Conservation (phyloP, 2,113 vertebrate species). For the Chrysemys picta region DNA sequence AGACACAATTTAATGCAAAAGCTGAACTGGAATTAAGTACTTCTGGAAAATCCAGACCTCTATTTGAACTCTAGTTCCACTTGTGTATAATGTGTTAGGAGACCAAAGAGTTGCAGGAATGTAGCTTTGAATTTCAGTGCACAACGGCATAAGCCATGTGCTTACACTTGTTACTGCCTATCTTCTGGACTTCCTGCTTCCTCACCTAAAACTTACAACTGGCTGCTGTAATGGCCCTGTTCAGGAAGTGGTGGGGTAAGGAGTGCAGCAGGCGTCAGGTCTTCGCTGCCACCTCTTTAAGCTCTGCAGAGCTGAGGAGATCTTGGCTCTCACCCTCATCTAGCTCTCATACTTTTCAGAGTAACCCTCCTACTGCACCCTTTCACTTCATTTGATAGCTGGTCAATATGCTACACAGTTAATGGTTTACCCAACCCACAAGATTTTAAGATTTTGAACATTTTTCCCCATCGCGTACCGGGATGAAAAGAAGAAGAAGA, state of each 20-base stretch:
- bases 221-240: neutral
- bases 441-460: neutral
- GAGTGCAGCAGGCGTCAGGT: neutral
- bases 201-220: neutral
- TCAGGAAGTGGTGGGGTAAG: neutral
- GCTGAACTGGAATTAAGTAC: neutral
- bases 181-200: neutral
- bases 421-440: no score
- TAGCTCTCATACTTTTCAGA: neutral
- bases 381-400: neutral
- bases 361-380: neutral
- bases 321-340: neutral
- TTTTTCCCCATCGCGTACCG: neutral
- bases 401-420: no score
- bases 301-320: neutral
- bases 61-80: neutral
- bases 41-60: neutral
- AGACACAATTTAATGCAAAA: neutral
- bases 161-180: neutral
- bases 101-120: neutral
- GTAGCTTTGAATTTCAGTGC: neutral
- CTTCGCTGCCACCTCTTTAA: neutral
- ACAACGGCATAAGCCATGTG: neutral
- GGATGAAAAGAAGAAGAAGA: neutral
- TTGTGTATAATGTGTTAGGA: neutral